Evolutionary conservation across 1,140 invertebrate species (phyloP).

Genomic region (Cherax destructor): DNA sequence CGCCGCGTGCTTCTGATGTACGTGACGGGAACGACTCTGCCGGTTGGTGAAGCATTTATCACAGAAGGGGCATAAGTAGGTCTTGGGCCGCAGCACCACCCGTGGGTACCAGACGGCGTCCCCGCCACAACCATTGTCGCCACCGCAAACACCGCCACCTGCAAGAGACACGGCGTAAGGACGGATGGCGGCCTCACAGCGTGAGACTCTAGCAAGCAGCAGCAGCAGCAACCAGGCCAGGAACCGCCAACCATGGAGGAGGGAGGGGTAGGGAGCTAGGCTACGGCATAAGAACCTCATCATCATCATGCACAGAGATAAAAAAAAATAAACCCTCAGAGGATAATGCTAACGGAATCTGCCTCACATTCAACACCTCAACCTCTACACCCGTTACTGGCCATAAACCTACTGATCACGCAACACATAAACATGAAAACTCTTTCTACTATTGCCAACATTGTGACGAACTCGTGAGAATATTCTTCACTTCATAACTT

Average conservation of each 20-base stretch:
- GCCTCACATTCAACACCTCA: slow-evolving; percentile 8
- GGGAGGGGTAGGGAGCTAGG: slow-evolving; percentile 37
- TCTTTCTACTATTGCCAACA: background rate
- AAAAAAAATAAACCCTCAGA: slow-evolving; percentile 16
- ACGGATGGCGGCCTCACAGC: slow-evolving; percentile 61
- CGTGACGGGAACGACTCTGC: slow-evolving; percentile 67
- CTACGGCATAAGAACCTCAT: slow-evolving; percentile 38
- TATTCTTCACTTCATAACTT: background rate
- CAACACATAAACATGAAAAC: no score
- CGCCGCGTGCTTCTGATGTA: slow-evolving; percentile 70
- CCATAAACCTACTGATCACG: no score
- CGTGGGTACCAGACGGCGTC: slow-evolving; percentile 67
- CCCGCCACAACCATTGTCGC: slow-evolving; percentile 37
- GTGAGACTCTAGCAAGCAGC: slow-evolving; percentile 61
- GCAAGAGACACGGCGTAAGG: slow-evolving; percentile 69
- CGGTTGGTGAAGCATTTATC: slow-evolving; percentile 71
- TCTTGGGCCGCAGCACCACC: slow-evolving; percentile 69
- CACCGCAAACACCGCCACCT: slow-evolving; percentile 58
- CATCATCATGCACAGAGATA: slow-evolving; percentile 43
- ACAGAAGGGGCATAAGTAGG: slow-evolving; percentile 70
- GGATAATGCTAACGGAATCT: background rate
- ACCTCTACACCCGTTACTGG: no score
- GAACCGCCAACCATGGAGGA: background rate
- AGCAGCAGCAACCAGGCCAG: slow-evolving; percentile 57
- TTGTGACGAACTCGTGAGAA: background rate